Conservation (phyloP, 2,797 vertebrate species). For the Sebastolobus alascanus region DNA sequence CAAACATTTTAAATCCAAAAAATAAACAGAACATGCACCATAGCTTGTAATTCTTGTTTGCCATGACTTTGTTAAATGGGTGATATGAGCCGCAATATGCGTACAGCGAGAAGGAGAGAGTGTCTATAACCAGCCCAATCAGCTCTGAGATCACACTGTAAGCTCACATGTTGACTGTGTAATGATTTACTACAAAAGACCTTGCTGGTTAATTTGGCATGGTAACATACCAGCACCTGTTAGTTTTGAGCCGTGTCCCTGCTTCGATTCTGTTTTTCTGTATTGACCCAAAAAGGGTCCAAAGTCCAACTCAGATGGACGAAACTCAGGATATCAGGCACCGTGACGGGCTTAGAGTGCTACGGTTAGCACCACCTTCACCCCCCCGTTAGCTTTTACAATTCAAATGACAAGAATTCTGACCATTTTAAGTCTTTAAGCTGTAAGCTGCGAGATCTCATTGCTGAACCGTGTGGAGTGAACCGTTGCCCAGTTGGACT, state of each 20-base stretch:
- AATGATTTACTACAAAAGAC: conserved; percentile 85
- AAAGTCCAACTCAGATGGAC: conserved; percentile 71
- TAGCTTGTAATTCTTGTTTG: neutral
- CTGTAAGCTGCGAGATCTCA: conserved; percentile 51
- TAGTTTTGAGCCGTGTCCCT: conserved; percentile 50
- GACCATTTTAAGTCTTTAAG: conserved; percentile 68
- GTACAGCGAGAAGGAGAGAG: conserved; percentile 16
- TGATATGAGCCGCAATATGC: neutral
- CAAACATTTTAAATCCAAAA: too few species aligned
- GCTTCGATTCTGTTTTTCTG: conserved; percentile 57
- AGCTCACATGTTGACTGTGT: conserved; percentile 72
- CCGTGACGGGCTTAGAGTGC: conserved; percentile 8
- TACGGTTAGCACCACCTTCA: conserved; percentile 13
- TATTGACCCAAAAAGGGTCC: conserved; percentile 60
- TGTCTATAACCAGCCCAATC: conserved; percentile 39
- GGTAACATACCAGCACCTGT: conserved; percentile 61
- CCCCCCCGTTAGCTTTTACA: conserved; percentile 13
- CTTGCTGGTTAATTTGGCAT: conserved; percentile 74
- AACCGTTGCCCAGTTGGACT: conserved; percentile 34
- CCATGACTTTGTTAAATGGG: conserved; percentile 5
- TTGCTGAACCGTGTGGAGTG: conserved; percentile 20
- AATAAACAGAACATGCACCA: neutral
- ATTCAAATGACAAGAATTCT: conserved; percentile 65
- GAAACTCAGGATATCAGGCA: conserved; percentile 37
- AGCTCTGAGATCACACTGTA: conserved; percentile 39